These are phyloP conservation scores for Pseudois nayaur DNA, from an alignment of 2,113 vertebrate genomes.

Conservation along the genomic window DNA sequence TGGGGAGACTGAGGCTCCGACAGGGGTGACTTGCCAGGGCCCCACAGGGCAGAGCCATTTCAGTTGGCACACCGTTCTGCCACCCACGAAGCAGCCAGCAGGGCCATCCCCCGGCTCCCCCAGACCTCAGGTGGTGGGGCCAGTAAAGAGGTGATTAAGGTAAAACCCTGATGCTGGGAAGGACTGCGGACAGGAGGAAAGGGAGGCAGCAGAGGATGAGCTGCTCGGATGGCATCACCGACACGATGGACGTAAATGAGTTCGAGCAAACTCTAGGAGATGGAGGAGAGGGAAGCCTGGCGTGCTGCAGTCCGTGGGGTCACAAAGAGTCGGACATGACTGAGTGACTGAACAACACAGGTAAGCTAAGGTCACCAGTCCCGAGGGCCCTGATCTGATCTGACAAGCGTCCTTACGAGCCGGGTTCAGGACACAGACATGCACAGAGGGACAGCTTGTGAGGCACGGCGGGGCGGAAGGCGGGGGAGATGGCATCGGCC, in stretches of 20 bases:
- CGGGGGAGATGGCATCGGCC: fast-evolving
- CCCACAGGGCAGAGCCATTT: fast-evolving
- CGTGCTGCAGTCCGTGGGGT: neutral
- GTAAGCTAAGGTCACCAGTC: neutral
- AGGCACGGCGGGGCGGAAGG: fast-evolving
- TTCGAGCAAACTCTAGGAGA: neutral
- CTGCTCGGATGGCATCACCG: neutral
- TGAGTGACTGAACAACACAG: neutral
- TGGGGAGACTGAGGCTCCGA: neutral
- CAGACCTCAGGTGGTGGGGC: neutral
- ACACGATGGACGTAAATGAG: fast-evolving
- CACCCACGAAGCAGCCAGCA: fast-evolving
- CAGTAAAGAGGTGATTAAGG: neutral
- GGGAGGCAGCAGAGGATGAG: neutral
- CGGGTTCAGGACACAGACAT: neutral
- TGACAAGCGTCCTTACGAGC: neutral
- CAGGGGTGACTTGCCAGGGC: neutral
- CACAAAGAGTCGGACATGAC: neutral
- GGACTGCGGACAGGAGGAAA: neutral
- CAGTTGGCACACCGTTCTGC: fast-evolving
- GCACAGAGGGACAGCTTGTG: neutral
- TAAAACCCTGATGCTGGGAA: neutral
- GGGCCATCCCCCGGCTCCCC: neutral
- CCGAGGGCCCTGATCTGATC: neutral
- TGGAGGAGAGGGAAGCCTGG: neutral